Conservation (phyloP, 2,888 invertebrate genomes). For the Tetragonisca angustula region DNA sequence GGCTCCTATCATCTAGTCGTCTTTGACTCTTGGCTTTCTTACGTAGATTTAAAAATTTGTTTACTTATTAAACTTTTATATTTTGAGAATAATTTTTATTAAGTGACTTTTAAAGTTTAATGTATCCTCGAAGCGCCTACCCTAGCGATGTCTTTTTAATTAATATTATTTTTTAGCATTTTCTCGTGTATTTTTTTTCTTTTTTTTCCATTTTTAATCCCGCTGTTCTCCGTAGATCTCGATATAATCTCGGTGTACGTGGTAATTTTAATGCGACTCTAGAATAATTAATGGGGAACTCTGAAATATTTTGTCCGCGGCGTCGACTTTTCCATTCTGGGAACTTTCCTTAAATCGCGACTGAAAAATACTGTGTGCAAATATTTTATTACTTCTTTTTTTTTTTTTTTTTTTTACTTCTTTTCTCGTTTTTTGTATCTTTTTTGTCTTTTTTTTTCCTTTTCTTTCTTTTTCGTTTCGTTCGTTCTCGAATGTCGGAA, state of each 20-base stretch:
- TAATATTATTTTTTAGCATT: constrained; percentile 65
- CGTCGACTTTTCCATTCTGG: constrained; percentile 47
- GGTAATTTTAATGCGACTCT: constrained; percentile 58
- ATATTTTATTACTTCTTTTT: constrained; percentile 28
- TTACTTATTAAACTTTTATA: constrained; percentile 78
- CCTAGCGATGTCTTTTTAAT: constrained; percentile 79
- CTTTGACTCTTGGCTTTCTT: constrained; percentile 82
- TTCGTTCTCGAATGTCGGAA: constrained; percentile 53
- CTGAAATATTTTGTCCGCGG: constrained; percentile 56
- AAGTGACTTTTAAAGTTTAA: constrained; percentile 80
- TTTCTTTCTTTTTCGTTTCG: constrained; percentile 17
- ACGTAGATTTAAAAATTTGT: constrained; percentile 80
- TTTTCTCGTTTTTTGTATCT: not conserved
- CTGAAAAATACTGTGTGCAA: constrained; percentile 73
- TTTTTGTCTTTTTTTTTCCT: constrained; percentile 5
- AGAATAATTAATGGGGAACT: constrained; percentile 55
- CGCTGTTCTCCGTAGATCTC: constrained; percentile 35
- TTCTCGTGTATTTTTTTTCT: constrained; percentile 28
- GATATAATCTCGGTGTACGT: constrained; percentile 55
- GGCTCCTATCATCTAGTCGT: constrained; percentile 83
- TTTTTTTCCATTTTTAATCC: constrained; percentile 9
- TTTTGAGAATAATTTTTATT: constrained; percentile 80
- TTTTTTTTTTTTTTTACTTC: not conserved
- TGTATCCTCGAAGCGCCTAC: constrained; percentile 81
- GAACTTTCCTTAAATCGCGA: constrained; percentile 53